These are phyloP conservation scores for Cephus runcator DNA, from an alignment of 2,888 invertebrate species.

Conservation along the genomic window DNA sequence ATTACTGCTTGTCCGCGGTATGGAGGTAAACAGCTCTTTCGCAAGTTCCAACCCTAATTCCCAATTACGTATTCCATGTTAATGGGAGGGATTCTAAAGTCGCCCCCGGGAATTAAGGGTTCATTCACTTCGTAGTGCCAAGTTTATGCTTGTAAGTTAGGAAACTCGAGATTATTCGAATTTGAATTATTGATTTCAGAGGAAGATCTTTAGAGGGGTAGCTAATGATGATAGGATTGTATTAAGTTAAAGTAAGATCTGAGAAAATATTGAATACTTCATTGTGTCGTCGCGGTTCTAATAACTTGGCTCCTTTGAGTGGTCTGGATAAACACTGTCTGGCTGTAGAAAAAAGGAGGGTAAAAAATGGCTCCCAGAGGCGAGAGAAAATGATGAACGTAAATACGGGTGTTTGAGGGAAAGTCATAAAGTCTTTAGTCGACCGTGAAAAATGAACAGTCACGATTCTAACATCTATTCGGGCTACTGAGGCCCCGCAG, in stretches of 20 bases:
- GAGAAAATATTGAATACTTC: not conserved
- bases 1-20: not conserved
- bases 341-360: not conserved
- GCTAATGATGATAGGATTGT: not conserved
- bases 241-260: not conserved
- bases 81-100: not conserved
- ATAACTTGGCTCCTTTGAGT: not conserved
- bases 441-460: not conserved
- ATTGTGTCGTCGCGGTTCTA: not conserved
- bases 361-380: not conserved
- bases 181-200: not conserved
- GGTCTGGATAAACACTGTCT: not conserved
- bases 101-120: not conserved
- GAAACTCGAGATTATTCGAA: not conserved
- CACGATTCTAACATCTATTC: not conserved
- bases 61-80: not conserved
- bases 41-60: not conserved
- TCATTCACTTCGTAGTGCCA: not conserved
- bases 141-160: not conserved
- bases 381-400: not conserved
- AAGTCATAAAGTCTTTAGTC: not conserved
- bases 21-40: not conserved
- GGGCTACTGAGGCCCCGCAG: not conserved
- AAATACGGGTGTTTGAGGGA: not conserved
- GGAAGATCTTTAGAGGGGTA: not conserved